Percentiles rank a stretch among this genome's conserved stretches.
Evolutionary conservation across 2,797 vertebrate genomes (phyloP).

Genomic region (Vespertilio murinus): DNA sequence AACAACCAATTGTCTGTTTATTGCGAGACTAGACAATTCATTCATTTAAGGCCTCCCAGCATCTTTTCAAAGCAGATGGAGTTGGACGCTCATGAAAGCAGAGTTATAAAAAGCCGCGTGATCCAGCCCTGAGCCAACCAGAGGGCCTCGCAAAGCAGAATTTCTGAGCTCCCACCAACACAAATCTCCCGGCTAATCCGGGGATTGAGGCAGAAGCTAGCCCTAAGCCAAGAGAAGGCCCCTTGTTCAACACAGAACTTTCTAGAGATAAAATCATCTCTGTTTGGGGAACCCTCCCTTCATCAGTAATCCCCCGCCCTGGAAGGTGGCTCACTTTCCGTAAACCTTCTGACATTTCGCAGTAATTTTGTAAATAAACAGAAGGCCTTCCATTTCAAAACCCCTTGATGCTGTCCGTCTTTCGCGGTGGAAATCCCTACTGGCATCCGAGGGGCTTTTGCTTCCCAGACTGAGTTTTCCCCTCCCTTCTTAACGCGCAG

Average conservation of each 20-base stretch:
- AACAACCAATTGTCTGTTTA: conserved; percentile 47
- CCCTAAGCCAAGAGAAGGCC: conserved; percentile 20
- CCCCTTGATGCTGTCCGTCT: background rate
- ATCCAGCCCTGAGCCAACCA: conserved; percentile 27
- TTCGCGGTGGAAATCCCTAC: background rate
- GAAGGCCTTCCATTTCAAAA: background rate
- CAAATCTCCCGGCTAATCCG: background rate
- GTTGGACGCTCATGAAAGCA: conserved; percentile 35
- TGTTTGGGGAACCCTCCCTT: conserved; percentile 30
- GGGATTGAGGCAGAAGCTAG: background rate
- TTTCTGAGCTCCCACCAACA: conserved; percentile 39
- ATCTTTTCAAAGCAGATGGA: conserved; percentile 38
- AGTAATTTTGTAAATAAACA: background rate
- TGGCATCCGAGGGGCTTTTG: background rate
- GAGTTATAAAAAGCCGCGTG: conserved; percentile 17
- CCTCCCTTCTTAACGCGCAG: background rate
- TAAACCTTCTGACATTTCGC: background rate
- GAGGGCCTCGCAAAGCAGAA: background rate
- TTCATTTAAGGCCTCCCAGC: conserved; percentile 48
- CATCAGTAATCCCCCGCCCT: background rate
- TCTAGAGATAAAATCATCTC: conserved; percentile 16
- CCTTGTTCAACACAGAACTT: conserved; percentile 11
- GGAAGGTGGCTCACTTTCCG: background rate
- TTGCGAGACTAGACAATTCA: conserved; percentile 26
- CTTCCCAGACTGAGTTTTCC: background rate